Base-by-base conservation (phyloP, 1,140 invertebrate species). In the Leptinotarsa texana region DNA sequence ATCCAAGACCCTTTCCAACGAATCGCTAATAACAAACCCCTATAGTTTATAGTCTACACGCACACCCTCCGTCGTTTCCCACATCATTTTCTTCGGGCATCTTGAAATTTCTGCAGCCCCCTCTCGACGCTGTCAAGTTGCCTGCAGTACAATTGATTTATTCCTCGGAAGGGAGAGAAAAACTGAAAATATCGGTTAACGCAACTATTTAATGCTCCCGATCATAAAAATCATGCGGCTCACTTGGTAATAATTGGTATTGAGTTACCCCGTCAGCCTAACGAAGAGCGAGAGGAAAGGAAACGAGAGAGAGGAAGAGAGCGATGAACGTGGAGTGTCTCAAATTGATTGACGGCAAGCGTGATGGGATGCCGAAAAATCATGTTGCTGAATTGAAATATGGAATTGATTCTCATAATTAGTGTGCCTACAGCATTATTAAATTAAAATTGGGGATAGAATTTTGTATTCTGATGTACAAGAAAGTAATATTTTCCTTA, bases 211-310 rank as follows among this genome's bases (percentile, higher is more conserved):
- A 68, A 68, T 68, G 27, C 33, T 68, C 66, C 33, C 66, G 13
- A 68, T 68, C 66, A 68, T 68, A 47, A 68, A 68, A 68, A 68
- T 68, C 66, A 68, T 68, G 66, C 66, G 66, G 66, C 18, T 47
- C 66, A 68, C 27, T 68, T 68, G 24, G 24, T 18, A 15, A 42
- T 68, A 68, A 68, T 68, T 68, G 66, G 66, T 68, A 68, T 68
- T 68, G 66, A 68, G 66, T 68, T 68, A 68, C 66, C 24, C 66
- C 33, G 33, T 68, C 33, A 68, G 33, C 24, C 66, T 68, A 68
- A 68, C 66, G 66, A 68, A 47, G 66, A 68, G 66, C 17, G 33
- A 47, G 33, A 68, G 4, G 13, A 4, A 17, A 22, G 63, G 49
- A 68, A 68, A 68, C 49, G 66, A 18, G n/a, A 15, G n/a, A 57